Evolutionary conservation across 2,888 invertebrate genomes (phyloP).

Genomic region (Entomobrya multifasciata): DNA sequence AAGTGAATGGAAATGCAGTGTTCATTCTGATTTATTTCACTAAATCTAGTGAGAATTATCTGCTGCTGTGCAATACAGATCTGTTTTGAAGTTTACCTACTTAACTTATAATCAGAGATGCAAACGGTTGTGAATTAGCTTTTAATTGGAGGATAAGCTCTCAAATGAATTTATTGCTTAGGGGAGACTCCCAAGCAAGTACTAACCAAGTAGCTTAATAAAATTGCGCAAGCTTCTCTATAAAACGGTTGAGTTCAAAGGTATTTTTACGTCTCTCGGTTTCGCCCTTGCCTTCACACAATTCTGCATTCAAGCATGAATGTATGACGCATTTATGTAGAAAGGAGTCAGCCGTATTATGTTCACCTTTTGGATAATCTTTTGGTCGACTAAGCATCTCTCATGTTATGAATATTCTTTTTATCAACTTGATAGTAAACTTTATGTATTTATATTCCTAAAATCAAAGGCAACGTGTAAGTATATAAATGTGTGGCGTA

Average conservation of each 20-base stretch:
- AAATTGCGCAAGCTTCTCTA: too few species aligned
- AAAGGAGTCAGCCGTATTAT: background rate
- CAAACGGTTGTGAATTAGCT: slow-evolving; percentile 61
- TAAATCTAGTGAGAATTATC: background rate
- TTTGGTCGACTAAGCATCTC: slow-evolving; percentile 15
- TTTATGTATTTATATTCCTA: too few species aligned
- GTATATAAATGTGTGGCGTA: background rate
- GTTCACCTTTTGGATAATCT: slow-evolving; percentile 2
- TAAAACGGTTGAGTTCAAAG: too few species aligned
- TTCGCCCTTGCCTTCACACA: too few species aligned
- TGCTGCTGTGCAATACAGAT: background rate
- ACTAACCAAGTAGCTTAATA: too few species aligned
- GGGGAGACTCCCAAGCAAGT: background rate
- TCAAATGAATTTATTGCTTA: slow-evolving; percentile 52
- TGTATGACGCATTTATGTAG: background rate
- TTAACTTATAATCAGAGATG: background rate
- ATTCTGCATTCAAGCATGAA: slow-evolving; percentile 26
- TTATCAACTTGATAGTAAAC: background rate
- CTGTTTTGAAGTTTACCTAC: background rate
- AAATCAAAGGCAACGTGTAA: too few species aligned
- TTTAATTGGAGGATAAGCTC: slow-evolving; percentile 67
- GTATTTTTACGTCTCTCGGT: too few species aligned
- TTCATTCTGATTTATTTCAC: background rate
- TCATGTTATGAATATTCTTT: background rate
- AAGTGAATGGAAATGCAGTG: background rate